Base-by-base conservation (phyloP, 2,113 vertebrate species). In the Mormoops blainvillei region DNA sequence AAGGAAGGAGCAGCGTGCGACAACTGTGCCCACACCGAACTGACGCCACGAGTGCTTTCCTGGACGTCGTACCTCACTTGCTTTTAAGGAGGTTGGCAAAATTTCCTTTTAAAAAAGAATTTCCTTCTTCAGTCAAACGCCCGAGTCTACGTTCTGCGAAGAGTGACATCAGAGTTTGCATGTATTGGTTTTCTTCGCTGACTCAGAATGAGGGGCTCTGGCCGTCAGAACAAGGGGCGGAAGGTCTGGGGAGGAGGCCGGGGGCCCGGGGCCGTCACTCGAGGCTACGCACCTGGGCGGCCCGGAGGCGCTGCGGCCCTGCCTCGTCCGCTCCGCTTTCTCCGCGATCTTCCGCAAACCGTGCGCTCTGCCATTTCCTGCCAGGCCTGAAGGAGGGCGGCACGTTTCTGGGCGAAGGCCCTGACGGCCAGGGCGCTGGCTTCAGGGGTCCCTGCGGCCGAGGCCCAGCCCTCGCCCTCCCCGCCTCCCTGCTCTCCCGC, bases 261-360 rank as follows among this genome's bases (percentile, higher is more conserved):
- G 41, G 41, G 2, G 45, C 19, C 1, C 28, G 4, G 28, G 78
- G 65, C 13, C 45, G 12, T 28, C 38, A 7, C 14, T n/a, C 0
- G 4, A 0, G 45, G 68, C 36, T 67, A 85, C 98, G 33, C 78
- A 98, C 98, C 98, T 98, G 14, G 8, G 52, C 7, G 0, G 24
- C 48, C 4, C 24, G 0, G 78, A 85, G 63, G 48, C 1, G 33
- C n/a, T 26, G 10, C 31, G 83, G 43, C 22, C 92, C 48, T 2
- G 82, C 36, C 52, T 4, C 18, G 58, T 61, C 33, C 33, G 48
- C 83, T 98, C 98, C 10, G n/a, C 31, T 0, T 65, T 94, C 96
- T 98, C 98, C 1, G 70, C 68, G 22, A 98, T 98, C 92, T 96
- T 96, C 50, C 45, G 86, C 84, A 98, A 65, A 0, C 36, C 33